phyloP scores from a whole-genome alignment of 2,888 invertebrate genomes.

The Rapana venosa region DNA sequence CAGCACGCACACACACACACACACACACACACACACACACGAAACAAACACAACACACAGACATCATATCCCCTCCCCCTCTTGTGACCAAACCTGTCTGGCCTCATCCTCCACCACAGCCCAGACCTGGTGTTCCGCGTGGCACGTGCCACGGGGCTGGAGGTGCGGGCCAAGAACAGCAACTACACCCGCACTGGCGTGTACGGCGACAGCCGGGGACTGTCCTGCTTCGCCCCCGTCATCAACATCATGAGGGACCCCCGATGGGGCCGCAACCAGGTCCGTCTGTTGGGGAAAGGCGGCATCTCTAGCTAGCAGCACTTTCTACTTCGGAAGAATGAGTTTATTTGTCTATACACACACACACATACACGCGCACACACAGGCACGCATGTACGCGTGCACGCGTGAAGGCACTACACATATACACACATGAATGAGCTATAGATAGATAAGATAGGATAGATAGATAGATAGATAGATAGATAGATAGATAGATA shows the following conservation, averaged over 20 bases:
- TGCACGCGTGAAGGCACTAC: not conserved
- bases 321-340: no score
- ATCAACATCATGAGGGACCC: conserved; percentile 77
- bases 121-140: conserved; percentile 58
- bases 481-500: no score
- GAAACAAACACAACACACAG: no score
- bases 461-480: no score
- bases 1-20: no score
- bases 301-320: no score
- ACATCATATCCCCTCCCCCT: no score
- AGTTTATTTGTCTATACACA: no score
- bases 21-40: no score
- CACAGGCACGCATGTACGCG: not conserved
- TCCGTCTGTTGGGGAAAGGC: conserved; percentile 47
- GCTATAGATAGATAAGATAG: no score
- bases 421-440: not conserved
- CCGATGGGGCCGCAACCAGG: conserved; percentile 76
- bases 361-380: not conserved
- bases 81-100: no score
- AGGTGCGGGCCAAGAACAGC: conserved; percentile 64
- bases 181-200: conserved; percentile 57
- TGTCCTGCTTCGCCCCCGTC: conserved; percentile 76
- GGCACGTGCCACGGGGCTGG: conserved; percentile 61
- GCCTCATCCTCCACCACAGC: conserved; percentile 46
- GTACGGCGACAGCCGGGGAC: conserved; percentile 65